Percentiles rank a stretch among this genome's conserved stretches.
Conservation (phyloP, 92 coral and sea anemone species). For the Plumapathes pennacea region DNA sequence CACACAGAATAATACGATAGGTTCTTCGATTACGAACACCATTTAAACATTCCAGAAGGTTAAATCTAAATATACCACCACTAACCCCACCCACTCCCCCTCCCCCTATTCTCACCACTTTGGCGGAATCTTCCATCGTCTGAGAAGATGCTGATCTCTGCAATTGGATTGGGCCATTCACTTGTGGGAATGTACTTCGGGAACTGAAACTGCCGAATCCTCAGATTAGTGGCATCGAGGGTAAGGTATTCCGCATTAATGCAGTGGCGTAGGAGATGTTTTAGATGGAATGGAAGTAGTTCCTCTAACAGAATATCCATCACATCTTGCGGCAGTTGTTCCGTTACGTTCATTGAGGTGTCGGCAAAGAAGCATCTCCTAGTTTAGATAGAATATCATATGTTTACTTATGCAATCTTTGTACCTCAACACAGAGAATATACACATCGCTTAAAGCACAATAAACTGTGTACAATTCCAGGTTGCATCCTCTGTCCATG, state of each 20-base stretch:
- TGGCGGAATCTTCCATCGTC: neutral
- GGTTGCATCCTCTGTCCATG: too few species aligned
- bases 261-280: constrained; percentile 1
- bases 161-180: neutral
- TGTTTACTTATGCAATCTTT: too few species aligned
- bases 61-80: too few species aligned
- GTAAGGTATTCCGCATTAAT: neutral
- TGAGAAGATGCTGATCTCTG: neutral
- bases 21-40: too few species aligned
- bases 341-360: neutral
- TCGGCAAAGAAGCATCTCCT: neutral
- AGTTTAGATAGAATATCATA: neutral
- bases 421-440: too few species aligned
- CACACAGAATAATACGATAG: too few species aligned
- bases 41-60: too few species aligned
- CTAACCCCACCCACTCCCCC: too few species aligned
- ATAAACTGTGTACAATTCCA: too few species aligned
- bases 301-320: constrained; percentile 17
- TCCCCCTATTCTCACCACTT: neutral
- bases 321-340: constrained; percentile 10
- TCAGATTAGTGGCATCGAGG: neutral
- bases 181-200: neutral
- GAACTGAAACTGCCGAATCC: constrained; percentile 2
- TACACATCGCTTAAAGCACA: too few species aligned
- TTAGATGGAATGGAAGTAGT: constrained; percentile 1